phyloP scores from a whole-genome alignment of 2,888 invertebrate species.

The Leptarthrus brevirostris region DNA sequence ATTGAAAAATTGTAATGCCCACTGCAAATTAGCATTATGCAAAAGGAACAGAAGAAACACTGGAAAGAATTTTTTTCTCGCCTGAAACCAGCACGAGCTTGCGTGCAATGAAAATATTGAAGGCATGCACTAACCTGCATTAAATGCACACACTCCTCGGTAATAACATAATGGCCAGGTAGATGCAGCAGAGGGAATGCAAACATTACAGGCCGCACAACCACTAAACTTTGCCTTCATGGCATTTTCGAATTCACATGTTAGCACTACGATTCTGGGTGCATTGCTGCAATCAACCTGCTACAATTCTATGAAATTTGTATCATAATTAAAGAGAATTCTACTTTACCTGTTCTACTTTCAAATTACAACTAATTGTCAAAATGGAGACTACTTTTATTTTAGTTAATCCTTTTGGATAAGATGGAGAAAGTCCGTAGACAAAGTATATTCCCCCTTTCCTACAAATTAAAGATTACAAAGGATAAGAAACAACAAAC shows the following conservation, averaged over 20 bases:
- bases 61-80: constrained; percentile 56
- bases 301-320: background rate
- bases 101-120: constrained; percentile 55
- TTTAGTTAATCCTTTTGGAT: too few species aligned
- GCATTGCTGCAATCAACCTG: background rate
- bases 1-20: constrained; percentile 17
- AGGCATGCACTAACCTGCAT: constrained; percentile 44
- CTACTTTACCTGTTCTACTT: background rate
- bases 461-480: constrained; percentile 1
- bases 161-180: constrained; percentile 26
- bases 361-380: too few species aligned
- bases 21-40: constrained; percentile 10
- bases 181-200: background rate
- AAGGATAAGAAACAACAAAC: constrained; percentile 57
- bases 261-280: background rate
- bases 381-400: too few species aligned
- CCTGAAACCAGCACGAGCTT: constrained; percentile 59
- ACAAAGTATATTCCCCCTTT: too few species aligned
- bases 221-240: background rate
- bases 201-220: background rate
- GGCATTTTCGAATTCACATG: background rate
- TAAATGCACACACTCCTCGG: background rate
- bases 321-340: background rate
- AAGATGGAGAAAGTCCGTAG: too few species aligned
- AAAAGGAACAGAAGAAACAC: constrained; percentile 1